Conservation (phyloP, 2,797 vertebrate genomes). For the Ispidina lecontei region DNA sequence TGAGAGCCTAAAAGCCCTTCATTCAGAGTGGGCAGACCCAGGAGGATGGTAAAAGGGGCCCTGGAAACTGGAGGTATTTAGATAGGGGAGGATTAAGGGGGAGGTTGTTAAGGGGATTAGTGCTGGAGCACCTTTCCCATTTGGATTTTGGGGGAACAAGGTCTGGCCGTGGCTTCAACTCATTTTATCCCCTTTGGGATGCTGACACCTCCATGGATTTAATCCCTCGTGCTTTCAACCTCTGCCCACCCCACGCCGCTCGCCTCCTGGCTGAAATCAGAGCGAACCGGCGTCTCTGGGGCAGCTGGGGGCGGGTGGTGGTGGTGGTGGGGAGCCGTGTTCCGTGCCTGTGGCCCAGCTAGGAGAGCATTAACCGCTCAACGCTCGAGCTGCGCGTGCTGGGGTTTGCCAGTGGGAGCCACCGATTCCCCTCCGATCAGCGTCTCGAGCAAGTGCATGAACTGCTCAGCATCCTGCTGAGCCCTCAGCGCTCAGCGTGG, state of each 20-base stretch:
- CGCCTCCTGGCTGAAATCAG: too few relatives aligned
- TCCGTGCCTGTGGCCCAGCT: background rate
- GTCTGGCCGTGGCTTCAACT: too few relatives aligned
- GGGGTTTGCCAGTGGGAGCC: constrained; percentile 37
- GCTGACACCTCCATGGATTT: too few relatives aligned
- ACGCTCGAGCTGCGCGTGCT: constrained; percentile 31
- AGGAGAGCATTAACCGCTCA: background rate
- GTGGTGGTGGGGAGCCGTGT: too few relatives aligned
- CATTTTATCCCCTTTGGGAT: background rate
- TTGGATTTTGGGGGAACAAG: background rate
- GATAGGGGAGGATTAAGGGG: background rate
- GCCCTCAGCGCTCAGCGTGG: background rate
- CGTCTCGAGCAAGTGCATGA: background rate
- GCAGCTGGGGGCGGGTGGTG: too few relatives aligned
- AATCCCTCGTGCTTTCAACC: too few relatives aligned
- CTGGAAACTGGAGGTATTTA: background rate
- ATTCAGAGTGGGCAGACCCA: background rate
- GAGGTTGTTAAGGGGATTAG: background rate
- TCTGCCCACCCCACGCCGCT: too few relatives aligned
- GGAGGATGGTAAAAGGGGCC: constrained; percentile 5
- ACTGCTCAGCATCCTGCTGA: background rate
- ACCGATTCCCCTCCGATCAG: background rate
- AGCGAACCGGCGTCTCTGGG: too few relatives aligned
- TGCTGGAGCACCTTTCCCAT: background rate
- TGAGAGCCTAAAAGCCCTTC: background rate